Evolutionary conservation across 2,113 vertebrate genomes (phyloP).

Genomic region (Pandion haliaetus): DNA sequence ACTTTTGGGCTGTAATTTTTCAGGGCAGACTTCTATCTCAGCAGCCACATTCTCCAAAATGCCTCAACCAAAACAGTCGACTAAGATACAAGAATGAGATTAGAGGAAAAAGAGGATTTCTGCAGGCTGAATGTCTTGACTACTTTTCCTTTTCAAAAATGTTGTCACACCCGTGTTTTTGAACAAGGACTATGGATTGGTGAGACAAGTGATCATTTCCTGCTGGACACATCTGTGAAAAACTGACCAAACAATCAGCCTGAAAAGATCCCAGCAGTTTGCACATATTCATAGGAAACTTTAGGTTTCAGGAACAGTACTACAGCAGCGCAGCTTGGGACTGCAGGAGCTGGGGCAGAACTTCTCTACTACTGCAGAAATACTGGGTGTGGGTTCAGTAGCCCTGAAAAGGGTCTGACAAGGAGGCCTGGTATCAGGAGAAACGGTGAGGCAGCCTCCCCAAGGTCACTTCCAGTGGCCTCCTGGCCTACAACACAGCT

Average conservation of each 20-base stretch:
- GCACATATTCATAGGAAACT: background rate
- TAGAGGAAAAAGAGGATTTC: background rate
- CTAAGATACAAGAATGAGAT: background rate
- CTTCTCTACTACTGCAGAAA: background rate
- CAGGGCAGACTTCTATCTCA: background rate
- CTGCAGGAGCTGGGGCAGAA: background rate
- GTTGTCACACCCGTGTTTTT: background rate
- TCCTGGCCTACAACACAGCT: background rate
- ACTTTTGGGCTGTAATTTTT: background rate
- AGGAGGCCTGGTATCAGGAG: background rate
- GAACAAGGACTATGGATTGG: background rate
- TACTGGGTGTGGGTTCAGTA: background rate
- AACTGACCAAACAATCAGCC: background rate
- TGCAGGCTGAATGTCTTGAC: background rate
- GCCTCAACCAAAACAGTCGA: background rate
- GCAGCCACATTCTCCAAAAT: background rate
- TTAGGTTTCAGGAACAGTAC: background rate
- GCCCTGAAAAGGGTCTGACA: background rate
- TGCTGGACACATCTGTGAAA: background rate
- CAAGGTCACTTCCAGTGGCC: rapidly evolving
- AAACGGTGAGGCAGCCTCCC: background rate
- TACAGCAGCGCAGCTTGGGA: background rate
- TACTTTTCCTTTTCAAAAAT: background rate
- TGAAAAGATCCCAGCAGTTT: background rate
- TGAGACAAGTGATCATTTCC: background rate